Evolutionary conservation across 35 echinoderm and acorn worm genomes (phyloP).

Genomic region (Amphiura filiformis): DNA sequence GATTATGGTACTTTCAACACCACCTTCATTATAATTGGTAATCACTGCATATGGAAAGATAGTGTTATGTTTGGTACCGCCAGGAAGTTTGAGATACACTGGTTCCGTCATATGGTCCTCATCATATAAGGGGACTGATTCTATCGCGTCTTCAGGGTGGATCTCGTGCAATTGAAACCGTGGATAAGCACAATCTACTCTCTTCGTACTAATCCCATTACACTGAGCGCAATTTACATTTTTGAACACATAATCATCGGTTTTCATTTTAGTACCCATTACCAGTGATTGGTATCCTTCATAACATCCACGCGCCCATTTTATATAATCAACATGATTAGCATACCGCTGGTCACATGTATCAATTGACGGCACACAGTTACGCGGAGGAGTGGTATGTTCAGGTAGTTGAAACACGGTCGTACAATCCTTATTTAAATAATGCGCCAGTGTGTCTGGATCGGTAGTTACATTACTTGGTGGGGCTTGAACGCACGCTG

Average conservation of each 20-base stretch:
- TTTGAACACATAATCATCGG: background rate
- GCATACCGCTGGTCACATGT: conserved; percentile 19
- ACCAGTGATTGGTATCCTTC: conserved; percentile 28
- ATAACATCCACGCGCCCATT: conserved; percentile 6
- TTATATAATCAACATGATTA: background rate
- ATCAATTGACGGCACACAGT: conserved; percentile 36
- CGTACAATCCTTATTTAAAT: conserved; percentile 39
- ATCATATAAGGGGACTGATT: no score
- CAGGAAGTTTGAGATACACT: background rate
- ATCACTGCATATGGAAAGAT: conserved; percentile 32
- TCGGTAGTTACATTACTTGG: conserved; percentile 13
- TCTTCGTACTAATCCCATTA: background rate
- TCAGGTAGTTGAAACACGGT: conserved; percentile 30
- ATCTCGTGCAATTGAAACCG: background rate
- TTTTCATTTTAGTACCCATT: background rate
- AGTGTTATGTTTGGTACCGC: background rate
- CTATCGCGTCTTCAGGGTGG: background rate
- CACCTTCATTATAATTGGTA: conserved; percentile 54
- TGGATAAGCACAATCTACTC: conserved; percentile 18
- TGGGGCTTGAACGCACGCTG: conserved; percentile 25
- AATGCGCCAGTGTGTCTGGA: conserved; percentile 27
- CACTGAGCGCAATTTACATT: conserved; percentile 38
- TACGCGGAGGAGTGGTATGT: conserved; percentile 8
- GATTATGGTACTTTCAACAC: background rate
- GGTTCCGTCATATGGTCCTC: no score